Conservation (phyloP, 2,113 vertebrate species). For the Colinus virginianus region DNA sequence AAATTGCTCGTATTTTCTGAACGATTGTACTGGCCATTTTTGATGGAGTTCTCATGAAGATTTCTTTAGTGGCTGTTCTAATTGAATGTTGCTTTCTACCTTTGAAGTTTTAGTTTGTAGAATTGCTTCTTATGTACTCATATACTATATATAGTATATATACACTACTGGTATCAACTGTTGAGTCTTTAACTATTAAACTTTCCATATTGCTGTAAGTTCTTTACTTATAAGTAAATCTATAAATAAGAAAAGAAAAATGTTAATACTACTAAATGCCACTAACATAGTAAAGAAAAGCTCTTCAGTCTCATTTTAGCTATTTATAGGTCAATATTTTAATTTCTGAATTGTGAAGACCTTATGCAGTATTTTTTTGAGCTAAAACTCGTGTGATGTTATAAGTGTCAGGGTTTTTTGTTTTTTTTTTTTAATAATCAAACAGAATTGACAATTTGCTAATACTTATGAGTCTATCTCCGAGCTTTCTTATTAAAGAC, state of each 20-base stretch:
- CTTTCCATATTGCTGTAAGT: not conserved
- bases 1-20: not conserved
- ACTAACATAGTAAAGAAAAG: not conserved
- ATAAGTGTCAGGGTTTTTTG: not conserved
- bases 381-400: not conserved
- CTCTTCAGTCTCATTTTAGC: not conserved
- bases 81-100: not conserved
- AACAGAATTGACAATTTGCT: not conserved
- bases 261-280: not conserved
- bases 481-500: constrained; percentile 26
- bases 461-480: constrained; percentile 5
- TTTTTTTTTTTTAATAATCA: not conserved
- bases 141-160: too few relatives aligned
- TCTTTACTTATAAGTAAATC: not conserved
- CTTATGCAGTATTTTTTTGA: not conserved
- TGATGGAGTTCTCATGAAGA: not conserved
- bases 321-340: too few relatives aligned
- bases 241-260: not conserved
- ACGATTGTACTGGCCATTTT: not conserved
- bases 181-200: not conserved
- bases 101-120: not conserved
- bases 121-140: not conserved
- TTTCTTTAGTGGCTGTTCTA: not conserved
- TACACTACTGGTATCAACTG: not conserved
- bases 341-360: not conserved